Conservation (phyloP, 2,113 vertebrate species). For the Pollachius pollachius region DNA sequence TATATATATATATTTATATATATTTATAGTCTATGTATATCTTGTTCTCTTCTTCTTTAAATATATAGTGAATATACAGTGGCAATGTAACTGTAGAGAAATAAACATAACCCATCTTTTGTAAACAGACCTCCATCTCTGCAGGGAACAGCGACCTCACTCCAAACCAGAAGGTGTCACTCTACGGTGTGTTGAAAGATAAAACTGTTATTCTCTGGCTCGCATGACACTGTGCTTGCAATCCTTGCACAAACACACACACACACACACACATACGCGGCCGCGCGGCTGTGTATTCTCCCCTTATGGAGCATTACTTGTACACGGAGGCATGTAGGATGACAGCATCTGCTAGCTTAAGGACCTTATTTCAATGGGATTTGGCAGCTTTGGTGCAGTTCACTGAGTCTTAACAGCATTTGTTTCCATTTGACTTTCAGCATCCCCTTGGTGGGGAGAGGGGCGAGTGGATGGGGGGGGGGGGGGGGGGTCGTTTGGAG, state of each 20-base stretch:
- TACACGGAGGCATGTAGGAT: constrained; percentile 66
- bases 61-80: constrained; percentile 25
- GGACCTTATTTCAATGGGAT: constrained; percentile 53
- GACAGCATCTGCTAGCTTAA: constrained; percentile 58
- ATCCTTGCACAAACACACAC: constrained; percentile 8
- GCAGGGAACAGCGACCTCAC: constrained; percentile 21
- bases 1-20: no score
- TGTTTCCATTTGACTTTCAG: constrained; percentile 64
- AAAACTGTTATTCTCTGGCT: constrained; percentile 24
- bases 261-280: no score
- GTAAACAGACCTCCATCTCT: constrained; percentile 33
- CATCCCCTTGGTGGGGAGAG: constrained; percentile 29
- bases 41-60: constrained; percentile 16
- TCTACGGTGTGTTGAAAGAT: constrained; percentile 14
- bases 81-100: constrained; percentile 14
- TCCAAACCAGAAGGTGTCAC: constrained; percentile 25
- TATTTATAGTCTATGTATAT: no score
- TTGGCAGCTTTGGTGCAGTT: constrained; percentile 70
- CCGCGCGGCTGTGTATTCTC: no score
- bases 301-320: constrained; percentile 5
- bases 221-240: constrained; percentile 42
- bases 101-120: constrained; percentile 3
- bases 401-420: constrained; percentile 62
- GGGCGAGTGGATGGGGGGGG: constrained; percentile 7
- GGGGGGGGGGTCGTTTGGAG: constrained; percentile 37